Base-by-base conservation (phyloP, 2,888 invertebrate species). In the Notodonta ziczac region DNA sequence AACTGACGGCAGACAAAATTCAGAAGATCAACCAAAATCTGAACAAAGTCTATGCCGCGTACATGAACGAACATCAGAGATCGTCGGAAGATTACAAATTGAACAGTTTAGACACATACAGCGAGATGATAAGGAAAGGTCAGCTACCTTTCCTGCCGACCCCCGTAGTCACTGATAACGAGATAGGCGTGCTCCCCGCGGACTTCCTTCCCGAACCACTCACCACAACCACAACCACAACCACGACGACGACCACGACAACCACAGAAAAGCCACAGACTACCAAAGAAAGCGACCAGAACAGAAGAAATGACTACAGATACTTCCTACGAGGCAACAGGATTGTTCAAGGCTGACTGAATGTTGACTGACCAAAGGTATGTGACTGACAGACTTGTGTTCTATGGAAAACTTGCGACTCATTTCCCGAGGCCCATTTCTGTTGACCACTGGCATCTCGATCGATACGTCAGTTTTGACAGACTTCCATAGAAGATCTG, bases 281-380 rank as follows among this genome's bases (percentile, higher is more conserved):
- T 58, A 72, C 80, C 56, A 87, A 86, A 67, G 75, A 66, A 56
- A 63, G 24, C 6, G 79, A 70, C 66, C 85, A 85, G 69, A 86
- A 78, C 63, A 85, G 81, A 76, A 88, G 90, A 81, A 91, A 90
- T 82, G 93, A 92, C 72, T 79, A 87, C 72, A 91, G 89, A 80
- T 94, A 85, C 80, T 86, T 88, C 77, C 88, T 94, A 16, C 89
- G 92, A 66, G 94, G 94, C 71, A 93, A 94, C 89, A 91, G 80
- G 86, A 94, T 94, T 72, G 84, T 94, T 75, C 85, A 89, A 87
- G 89, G 91, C 82, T 91, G 91, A 93, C 81, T 89, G 87, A 89
- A 86, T 71, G 55, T 79, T 85, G 83, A 83, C 83, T 82, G 83
- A 82, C 82, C 73, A 70, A 77, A 82, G 83, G 83, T 84, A 81